A percentile compares a stretch with the other conserved stretches of the same genome.
phyloP scores from a whole-genome alignment of 2,113 vertebrate genomes.

The Zosterops lateralis region DNA sequence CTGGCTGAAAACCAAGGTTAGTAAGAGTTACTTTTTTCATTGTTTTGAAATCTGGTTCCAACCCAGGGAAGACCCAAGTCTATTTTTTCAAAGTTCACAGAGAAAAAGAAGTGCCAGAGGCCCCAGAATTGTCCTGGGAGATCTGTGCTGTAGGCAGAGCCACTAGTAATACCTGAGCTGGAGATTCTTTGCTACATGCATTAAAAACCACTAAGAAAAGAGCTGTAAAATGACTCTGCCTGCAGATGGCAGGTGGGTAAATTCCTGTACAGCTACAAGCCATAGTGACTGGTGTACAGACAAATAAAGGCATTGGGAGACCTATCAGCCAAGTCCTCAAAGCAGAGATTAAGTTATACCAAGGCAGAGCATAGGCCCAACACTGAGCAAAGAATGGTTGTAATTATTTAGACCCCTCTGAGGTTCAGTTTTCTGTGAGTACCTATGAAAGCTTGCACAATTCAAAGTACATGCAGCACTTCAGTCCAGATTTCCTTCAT shows the following conservation, averaged over 20 bases:
- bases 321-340: neutral
- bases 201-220: neutral
- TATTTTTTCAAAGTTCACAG: neutral
- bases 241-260: neutral
- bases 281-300: neutral
- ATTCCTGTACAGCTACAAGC: neutral
- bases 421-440: neutral
- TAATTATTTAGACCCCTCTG: neutral
- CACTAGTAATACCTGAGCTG: neutral
- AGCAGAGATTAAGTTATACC: neutral
- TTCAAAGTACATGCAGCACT: fast-evolving
- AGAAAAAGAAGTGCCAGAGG: neutral
- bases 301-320: neutral
- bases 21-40: neutral
- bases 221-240: neutral
- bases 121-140: neutral
- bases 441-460: neutral
- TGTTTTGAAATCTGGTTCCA: neutral
- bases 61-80: neutral
- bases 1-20: neutral
- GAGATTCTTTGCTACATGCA: neutral
- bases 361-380: neutral
- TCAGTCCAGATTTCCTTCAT: neutral
- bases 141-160: neutral
- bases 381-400: neutral